A percentile compares a stretch with the other conserved stretches of the same genome.
phyloP scores from a whole-genome alignment of 2,113 vertebrate species.

The Psophia crepitans region DNA sequence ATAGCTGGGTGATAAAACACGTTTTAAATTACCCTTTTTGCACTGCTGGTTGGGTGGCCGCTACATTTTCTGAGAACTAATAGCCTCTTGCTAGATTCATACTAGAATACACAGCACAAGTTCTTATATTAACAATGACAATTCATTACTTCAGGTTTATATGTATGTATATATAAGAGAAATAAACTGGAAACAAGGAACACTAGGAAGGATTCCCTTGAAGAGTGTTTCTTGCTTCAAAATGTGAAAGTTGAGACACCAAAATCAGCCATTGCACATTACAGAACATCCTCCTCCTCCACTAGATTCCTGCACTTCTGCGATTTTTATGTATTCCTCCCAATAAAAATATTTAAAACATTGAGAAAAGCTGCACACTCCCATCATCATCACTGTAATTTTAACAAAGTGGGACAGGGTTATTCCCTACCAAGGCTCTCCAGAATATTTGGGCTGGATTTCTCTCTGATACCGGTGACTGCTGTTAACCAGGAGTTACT shows the following conservation, averaged over 20 bases:
- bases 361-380: neutral
- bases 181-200: neutral
- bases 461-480: neutral
- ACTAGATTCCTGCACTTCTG: neutral
- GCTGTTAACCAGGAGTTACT: neutral
- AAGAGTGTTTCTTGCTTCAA: neutral
- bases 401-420: neutral
- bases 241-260: neutral
- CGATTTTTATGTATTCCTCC: neutral
- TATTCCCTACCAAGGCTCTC: neutral
- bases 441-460: neutral
- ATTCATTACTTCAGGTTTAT: neutral
- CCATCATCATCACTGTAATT: neutral
- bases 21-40: neutral
- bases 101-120: neutral
- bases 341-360: neutral
- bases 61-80: neutral
- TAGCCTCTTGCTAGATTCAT: neutral
- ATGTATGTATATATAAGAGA: neutral
- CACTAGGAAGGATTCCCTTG: neutral
- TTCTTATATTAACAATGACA: neutral
- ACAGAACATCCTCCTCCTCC: neutral
- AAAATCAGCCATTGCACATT: neutral
- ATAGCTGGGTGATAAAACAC: neutral
- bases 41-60: neutral